Evolutionary conservation across 2,113 vertebrate genomes (phyloP), one percentile per base, ranked within the genome.

Genomic region (Xenopus laevis): DNA sequence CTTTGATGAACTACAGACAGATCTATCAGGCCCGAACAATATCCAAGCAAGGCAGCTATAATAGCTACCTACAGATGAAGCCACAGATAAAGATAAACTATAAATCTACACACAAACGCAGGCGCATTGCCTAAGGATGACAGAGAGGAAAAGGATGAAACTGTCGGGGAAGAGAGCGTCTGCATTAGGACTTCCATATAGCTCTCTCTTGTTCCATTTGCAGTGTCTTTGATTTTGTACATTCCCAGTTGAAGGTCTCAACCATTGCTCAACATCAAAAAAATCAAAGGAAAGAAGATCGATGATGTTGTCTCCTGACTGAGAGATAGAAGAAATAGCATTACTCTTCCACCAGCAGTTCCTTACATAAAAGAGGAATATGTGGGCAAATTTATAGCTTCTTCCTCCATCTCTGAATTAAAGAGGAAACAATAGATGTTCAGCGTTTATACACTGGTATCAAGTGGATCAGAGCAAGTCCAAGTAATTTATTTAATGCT

Each of bases 21-120:
- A 95, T 94, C 91, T 92, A 94, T 95, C 92, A 97, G 92, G 87
- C 91, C 91, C 92, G 93, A 92, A 95, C 93, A 94, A 95, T 95
- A 94, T 93, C 92, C 89, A 89, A 89, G 89, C 91, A 80, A 94
- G 91, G 90, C 88, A 78, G 91, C 92, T 92, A 90, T 94, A 96
- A 96, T 93, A 94, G 94, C 92, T 92, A 95, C 90, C 93, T 94
- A 91, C 92, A 92, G 94, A 99, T 95, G 94, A 98, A 96, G 93
- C 92, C 88, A 88, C 89, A 93, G 94, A 98, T 98, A 96, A 95
- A 96, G 92, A 96, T 92, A 95, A 96, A 95, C 94, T 93, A 93
- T 94, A 95, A 93, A 94, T 94, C 91, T 91, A 87, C 81, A 81
- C 91, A 92, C 86, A 91, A 91, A 93, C 90, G 90, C 89, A 88